Percentiles rank a stretch among this genome's conserved stretches.
Evolutionary conservation across 2,888 invertebrate genomes (phyloP).

Genomic region (Pasiphila rectangulata): DNA sequence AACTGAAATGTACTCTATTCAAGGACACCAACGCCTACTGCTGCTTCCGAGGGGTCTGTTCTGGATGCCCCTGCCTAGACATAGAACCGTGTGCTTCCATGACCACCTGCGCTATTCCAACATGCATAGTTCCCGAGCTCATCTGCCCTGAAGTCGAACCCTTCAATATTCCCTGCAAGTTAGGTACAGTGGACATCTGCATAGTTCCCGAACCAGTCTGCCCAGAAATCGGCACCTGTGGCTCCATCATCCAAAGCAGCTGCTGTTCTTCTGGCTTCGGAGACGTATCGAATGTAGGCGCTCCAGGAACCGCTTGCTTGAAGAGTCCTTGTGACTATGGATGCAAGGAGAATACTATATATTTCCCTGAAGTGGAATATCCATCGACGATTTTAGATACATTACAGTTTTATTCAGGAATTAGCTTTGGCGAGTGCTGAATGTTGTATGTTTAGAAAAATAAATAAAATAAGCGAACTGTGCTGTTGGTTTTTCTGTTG

Average conservation of each 20-base stretch:
- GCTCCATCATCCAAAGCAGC: no score
- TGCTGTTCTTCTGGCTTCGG: constrained; percentile 26
- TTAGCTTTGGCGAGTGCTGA: constrained; percentile 33
- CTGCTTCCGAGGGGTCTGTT: constrained; percentile 41
- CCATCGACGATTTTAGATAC: constrained; percentile 45
- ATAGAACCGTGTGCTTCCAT: constrained; percentile 21
- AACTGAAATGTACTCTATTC: no score
- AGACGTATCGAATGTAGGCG: constrained; percentile 31
- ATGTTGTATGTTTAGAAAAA: no score
- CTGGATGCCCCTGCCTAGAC: constrained; percentile 22
- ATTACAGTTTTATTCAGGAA: constrained; percentile 49
- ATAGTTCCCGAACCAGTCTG: no score
- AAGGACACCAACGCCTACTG: constrained; percentile 43
- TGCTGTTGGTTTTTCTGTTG: no score
- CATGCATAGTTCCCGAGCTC: no score
- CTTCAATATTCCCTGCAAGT: no score
- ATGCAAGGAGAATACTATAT: constrained; percentile 37
- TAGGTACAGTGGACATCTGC: no score
- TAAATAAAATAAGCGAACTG: no score
- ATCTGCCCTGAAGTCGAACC: no score
- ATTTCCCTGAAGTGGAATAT: constrained; percentile 61
- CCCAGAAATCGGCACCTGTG: no score
- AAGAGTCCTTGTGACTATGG: constrained; percentile 38
- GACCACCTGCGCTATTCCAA: background rate
- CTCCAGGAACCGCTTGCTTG: constrained; percentile 17